Conservation (phyloP, 2,113 vertebrate species). For the Struthio camelus region DNA sequence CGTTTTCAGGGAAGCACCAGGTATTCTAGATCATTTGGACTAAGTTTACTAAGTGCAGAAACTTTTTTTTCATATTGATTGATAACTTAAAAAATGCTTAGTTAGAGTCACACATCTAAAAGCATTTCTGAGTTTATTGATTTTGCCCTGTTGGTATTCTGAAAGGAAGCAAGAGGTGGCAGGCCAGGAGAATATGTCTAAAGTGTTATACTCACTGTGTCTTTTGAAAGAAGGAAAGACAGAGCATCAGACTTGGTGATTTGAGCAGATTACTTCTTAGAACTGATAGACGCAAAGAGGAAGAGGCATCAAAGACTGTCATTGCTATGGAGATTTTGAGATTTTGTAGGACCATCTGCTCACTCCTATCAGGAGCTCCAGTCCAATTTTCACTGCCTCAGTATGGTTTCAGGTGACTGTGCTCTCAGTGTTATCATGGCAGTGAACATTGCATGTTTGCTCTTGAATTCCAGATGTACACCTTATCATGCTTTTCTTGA, state of each 20-base stretch:
- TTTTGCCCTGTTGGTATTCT: background rate
- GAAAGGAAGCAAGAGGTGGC: background rate
- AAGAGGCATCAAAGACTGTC: background rate
- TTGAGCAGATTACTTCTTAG: background rate
- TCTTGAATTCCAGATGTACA: accelerated
- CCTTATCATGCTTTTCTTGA: background rate
- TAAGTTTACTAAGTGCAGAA: background rate
- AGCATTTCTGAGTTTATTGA: background rate
- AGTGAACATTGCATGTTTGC: background rate
- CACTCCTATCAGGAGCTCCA: background rate
- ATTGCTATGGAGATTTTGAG: background rate
- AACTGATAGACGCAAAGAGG: background rate
- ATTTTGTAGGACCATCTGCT: background rate
- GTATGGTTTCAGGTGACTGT: background rate
- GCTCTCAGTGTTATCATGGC: background rate
- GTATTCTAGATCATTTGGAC: background rate
- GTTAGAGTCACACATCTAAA: background rate
- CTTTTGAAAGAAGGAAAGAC: background rate
- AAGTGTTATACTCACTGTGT: background rate
- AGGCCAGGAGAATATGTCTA: background rate
- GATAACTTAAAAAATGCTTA: background rate
- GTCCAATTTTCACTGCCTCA: background rate
- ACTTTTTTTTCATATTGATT: background rate
- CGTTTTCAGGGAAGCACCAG: background rate
- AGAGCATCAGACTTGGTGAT: background rate